Base-by-base conservation (phyloP, 2,113 vertebrate species). In the Solenodon paradoxus region DNA sequence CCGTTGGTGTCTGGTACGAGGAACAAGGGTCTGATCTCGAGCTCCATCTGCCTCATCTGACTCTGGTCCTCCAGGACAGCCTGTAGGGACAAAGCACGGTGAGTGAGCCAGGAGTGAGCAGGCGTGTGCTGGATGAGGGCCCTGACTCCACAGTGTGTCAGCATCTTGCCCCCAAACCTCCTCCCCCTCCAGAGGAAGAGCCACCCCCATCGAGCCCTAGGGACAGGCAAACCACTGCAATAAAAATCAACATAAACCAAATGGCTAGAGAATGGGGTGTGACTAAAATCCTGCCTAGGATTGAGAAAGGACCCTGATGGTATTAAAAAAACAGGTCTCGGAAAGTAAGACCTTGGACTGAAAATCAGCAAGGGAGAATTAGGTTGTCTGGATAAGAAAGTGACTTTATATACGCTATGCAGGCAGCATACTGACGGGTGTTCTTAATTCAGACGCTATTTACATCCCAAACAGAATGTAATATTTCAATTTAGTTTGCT, bases 1-100 rank as follows among this genome's bases (percentile, higher is more conserved):
- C 99, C 99, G 1, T 99, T 99, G 96, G 99, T 99, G 97, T 99
- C 99, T 1, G 99, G 99, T 32, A 99, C 99, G 59, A 99, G 98
- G 98, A 99, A 99, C 79, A 99, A 98, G 12, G 99, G 99, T 90
- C 98, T 98, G 97, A 99, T 99, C 98, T 99, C 99, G 96, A 99
- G 98, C 97, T 99, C 99, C 98, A 99, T 98, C 98, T 99, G 99
- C 72, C 99, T 98, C 98, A 98, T 98, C 72, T 98, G 98, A 93
- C 98, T 98, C 78, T 99, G 98, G 45, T 99, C 99, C 97, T 99
- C 99, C 96, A 99, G 98, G 96, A 99, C 99, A 0, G 99, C 99
- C 99, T 99, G 96, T 26, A 97, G 88, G 91, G 97, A 97, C 96
- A 92, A 82, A 94, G 95, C 93, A 57, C 17, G 1, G 75, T 9